Evolutionary conservation across 1,140 invertebrate species (phyloP), one percentile per base, ranked within the genome.

Genomic region (Panagrolaimus sp.): DNA sequence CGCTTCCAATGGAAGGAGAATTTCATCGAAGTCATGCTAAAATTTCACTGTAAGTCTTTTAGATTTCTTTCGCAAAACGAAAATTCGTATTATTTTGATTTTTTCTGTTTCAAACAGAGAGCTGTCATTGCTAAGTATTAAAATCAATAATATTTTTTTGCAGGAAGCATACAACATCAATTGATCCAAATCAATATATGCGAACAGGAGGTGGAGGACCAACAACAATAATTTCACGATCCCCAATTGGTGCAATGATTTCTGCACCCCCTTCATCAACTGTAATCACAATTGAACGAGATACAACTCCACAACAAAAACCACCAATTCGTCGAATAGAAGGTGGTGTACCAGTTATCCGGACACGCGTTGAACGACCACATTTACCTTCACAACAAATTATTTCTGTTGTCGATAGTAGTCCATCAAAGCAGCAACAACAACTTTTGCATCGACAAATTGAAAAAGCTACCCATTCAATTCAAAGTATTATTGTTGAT

Each of bases 1-100:
- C 51, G 51, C 7, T 38, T 2, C 51, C 51, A 16, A 20, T 27
- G 51, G 51, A 57, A 27, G 27, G 27, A 27, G 51, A 57, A 11
- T 57, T 25, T 57, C 51, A 57, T 57, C 51, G 51, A 27, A 57
- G 51, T 57, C 51, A 57, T 57, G 51, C 51, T 11, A 57, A 57
- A 27, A 57, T 57, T 57, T 57, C 51, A n/a, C 20, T 57, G 51
- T 57, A 16, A 11, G 51, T 57, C 20, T 57, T n/a, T n/a, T n/a
- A n/a, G n/a, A n/a, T n/a, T n/a, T n/a, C n/a, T n/a, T n/a, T n/a
- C n/a, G n/a, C n/a, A n/a, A n/a, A n/a, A n/a, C n/a, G n/a, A n/a
- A n/a, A n/a, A n/a, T n/a, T n/a, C n/a, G n/a, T 57, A 25, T 11
- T 57, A 4, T 8, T 38, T 2, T 38, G 7, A 38, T 38, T 38